Evolutionary conservation across 1,140 invertebrate genomes (phyloP).

Genomic region (Drosophila mojavensis): DNA sequence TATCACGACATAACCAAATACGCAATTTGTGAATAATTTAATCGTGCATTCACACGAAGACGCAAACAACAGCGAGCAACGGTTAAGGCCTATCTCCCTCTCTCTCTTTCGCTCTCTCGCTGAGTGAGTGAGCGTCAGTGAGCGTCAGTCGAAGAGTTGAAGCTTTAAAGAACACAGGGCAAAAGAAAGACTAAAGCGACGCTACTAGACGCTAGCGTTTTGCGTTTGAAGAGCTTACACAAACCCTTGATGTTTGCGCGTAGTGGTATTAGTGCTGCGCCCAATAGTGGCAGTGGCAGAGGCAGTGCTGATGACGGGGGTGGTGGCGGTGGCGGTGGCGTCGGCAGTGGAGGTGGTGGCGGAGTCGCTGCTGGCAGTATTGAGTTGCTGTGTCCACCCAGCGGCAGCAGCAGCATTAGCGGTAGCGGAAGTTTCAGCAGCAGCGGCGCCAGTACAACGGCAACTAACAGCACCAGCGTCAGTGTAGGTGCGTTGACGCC

Average conservation of each 20-base stretch:
- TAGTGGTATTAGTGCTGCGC: slow-evolving; percentile 41
- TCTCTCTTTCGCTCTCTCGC: background rate
- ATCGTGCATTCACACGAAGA: slow-evolving; percentile 71
- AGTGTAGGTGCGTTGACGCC: slow-evolving; percentile 22
- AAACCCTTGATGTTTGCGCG: slow-evolving; percentile 51
- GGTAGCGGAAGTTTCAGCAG: slow-evolving; percentile 68
- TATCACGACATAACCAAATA: slow-evolving; percentile 49
- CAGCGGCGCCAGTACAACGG: slow-evolving; percentile 57
- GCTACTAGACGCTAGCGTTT: background rate
- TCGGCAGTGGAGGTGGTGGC: background rate
- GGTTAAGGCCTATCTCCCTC: background rate
- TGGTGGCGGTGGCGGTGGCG: slow-evolving; percentile 16
- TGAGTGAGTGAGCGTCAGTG: slow-evolving; percentile 10
- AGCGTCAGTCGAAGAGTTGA: slow-evolving; percentile 48
- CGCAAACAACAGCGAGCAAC: background rate
- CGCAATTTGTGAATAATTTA: slow-evolving; percentile 79
- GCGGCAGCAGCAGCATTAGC: slow-evolving; percentile 67
- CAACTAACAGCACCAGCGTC: slow-evolving; percentile 45
- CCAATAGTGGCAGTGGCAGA: slow-evolving; percentile 15
- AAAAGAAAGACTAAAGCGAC: slow-evolving; percentile 20
- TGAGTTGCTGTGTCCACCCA: slow-evolving; percentile 65
- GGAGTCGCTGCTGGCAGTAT: slow-evolving; percentile 52
- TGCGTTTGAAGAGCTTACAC: slow-evolving; percentile 11
- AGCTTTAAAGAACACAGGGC: slow-evolving; percentile 33
- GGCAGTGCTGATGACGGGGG: background rate